These are phyloP conservation scores for Brachyalestes nurse DNA, from an alignment of 2,797 vertebrate species.

Conservation along the genomic window DNA sequence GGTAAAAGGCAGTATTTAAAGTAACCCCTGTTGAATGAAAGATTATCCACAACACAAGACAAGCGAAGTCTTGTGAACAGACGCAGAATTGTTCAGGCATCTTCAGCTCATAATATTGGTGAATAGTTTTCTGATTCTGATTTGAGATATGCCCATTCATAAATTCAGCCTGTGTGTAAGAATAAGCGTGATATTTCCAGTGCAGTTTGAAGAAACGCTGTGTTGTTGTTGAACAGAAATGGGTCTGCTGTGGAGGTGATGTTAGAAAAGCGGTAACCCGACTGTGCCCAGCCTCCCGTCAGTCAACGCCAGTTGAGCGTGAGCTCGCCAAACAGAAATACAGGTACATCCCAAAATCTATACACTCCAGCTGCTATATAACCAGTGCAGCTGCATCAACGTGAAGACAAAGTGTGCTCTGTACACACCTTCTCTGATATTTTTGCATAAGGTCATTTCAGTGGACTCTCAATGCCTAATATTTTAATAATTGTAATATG, in stretches of 20 bases:
- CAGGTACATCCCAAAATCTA: slow-evolving; percentile 67
- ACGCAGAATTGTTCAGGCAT: neutral
- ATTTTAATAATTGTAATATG: no score
- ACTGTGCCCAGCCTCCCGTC: slow-evolving; percentile 19
- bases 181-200: neutral
- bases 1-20: slow-evolving; percentile 20
- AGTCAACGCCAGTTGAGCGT: slow-evolving; percentile 75
- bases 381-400: no score
- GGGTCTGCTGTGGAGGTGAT: slow-evolving; percentile 27
- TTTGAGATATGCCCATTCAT: neutral
- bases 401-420: no score
- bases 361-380: neutral
- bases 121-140: neutral
- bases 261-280: slow-evolving; percentile 30
- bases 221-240: slow-evolving; percentile 47
- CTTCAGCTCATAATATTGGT: neutral
- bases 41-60: no score
- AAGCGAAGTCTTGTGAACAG: neutral
- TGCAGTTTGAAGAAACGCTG: neutral
- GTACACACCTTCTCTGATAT: no score
- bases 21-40: neutral
- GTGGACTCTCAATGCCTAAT: no score
- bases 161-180: neutral
- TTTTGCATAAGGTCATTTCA: neutral
- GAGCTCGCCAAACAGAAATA: slow-evolving; percentile 88